These are phyloP conservation scores for Rhynchotus rufescens DNA, from an alignment of 2,797 vertebrate genomes.

Conservation along the genomic window DNA sequence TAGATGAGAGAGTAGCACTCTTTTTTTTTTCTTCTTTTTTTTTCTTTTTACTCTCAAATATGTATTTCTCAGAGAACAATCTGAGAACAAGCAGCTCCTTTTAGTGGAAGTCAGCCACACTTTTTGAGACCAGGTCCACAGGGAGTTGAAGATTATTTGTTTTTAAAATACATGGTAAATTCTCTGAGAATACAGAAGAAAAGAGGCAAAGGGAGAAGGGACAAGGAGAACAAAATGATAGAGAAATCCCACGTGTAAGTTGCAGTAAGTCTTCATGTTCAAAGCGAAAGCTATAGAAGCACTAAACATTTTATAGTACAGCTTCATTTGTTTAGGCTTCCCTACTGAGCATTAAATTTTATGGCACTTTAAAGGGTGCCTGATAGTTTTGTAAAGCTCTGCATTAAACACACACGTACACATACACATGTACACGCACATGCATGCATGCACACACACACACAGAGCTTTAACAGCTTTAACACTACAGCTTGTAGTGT, in stretches of 20 bases:
- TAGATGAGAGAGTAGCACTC: not conserved
- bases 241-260: not conserved
- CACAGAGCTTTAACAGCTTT: not conserved
- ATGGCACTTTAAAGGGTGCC: slow-evolving; percentile 45
- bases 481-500: not conserved
- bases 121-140: not conserved
- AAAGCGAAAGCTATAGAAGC: slow-evolving; percentile 39
- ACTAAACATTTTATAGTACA: slow-evolving; percentile 18
- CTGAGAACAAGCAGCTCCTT: not conserved
- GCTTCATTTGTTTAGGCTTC: slow-evolving; percentile 43
- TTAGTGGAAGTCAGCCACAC: not conserved
- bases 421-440: not conserved
- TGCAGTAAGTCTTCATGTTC: slow-evolving; percentile 26
- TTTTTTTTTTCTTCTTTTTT: not conserved
- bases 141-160: not conserved
- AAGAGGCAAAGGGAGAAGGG: not conserved
- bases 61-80: not conserved
- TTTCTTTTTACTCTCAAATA: not conserved
- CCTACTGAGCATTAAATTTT: slow-evolving; percentile 48
- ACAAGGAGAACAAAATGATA: not conserved
- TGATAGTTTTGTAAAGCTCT: slow-evolving; percentile 48
- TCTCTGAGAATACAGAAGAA: not conserved
- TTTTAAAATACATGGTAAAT: not conserved
- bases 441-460: too few species aligned
- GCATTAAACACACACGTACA: slow-evolving; percentile 23